phyloP scores from a whole-genome alignment of 2,888 invertebrate genomes.

The Dynastes maya region DNA sequence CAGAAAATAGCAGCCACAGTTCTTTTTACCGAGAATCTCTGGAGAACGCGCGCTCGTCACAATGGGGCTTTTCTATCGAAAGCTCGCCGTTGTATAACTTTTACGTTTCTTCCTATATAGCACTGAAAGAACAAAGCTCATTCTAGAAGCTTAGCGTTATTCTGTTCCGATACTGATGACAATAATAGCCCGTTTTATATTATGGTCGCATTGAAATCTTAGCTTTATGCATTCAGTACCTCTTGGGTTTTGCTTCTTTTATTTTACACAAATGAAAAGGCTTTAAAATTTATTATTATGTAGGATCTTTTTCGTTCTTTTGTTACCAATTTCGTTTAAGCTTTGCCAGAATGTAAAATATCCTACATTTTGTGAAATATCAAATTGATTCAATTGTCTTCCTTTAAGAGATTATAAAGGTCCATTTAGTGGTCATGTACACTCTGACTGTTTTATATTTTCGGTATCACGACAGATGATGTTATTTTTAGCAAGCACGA shows the following conservation, averaged over 20 bases:
- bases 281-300: slow-evolving; percentile 49
- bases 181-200: slow-evolving; percentile 67
- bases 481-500: too few relatives aligned
- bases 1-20: slow-evolving; percentile 69
- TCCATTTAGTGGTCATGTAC: too few relatives aligned
- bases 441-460: too few relatives aligned
- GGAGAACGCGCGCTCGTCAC: slow-evolving; percentile 66
- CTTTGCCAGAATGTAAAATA: slow-evolving; percentile 7
- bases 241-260: slow-evolving; percentile 50
- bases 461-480: too few relatives aligned
- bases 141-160: slow-evolving; percentile 68
- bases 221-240: slow-evolving; percentile 56
- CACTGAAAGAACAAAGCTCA: slow-evolving; percentile 68
- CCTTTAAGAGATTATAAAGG: not conserved
- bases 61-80: slow-evolving; percentile 66
- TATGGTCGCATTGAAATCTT: slow-evolving; percentile 63
- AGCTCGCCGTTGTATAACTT: slow-evolving; percentile 69
- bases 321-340: slow-evolving; percentile 19
- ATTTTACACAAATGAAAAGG: slow-evolving; percentile 49
- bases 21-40: slow-evolving; percentile 66
- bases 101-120: slow-evolving; percentile 68
- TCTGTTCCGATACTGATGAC: slow-evolving; percentile 68
- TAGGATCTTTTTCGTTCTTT: slow-evolving; percentile 19
- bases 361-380: slow-evolving; percentile 10
- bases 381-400: not conserved